A percentile compares a stretch with the other conserved stretches of the same genome.
phyloP scores from a whole-genome alignment of 2,888 invertebrate genomes.

The Gerris lacustris region DNA sequence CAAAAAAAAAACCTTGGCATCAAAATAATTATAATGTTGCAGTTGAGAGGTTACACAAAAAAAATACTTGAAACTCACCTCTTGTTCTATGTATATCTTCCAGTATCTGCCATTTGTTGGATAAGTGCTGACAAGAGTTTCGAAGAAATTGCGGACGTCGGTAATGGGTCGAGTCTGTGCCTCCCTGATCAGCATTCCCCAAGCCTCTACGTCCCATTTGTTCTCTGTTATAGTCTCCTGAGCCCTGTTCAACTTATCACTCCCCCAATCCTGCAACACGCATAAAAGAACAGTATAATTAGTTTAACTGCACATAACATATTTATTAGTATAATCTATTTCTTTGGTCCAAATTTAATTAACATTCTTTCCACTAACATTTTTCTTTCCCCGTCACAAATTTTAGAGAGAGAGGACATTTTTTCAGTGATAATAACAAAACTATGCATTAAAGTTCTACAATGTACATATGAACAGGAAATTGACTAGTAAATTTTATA shows the following conservation, averaged over 20 bases:
- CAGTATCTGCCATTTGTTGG: conserved; percentile 95
- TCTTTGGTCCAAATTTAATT: too few relatives aligned
- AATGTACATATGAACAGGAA: too few relatives aligned
- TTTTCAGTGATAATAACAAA: too few relatives aligned
- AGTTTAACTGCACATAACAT: too few relatives aligned
- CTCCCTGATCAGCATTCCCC: conserved; percentile 90
- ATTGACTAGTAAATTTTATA: too few relatives aligned
- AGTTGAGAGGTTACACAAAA: not conserved
- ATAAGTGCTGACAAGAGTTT: conserved; percentile 84
- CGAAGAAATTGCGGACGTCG: conserved; percentile 83
- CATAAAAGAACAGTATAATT: too few relatives aligned
- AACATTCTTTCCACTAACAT: too few relatives aligned
- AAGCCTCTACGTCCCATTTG: conserved; percentile 91
- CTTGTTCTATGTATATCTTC: conserved; percentile 98
- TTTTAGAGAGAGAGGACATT: too few relatives aligned
- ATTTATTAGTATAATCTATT: too few relatives aligned
- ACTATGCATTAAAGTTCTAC: too few relatives aligned
- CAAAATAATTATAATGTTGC: not conserved
- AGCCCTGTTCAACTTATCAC: conserved; percentile 68
- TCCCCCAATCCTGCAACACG: conserved; percentile 65
- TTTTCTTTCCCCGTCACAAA: too few relatives aligned
- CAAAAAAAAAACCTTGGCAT: not conserved
- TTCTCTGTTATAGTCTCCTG: conserved; percentile 77
- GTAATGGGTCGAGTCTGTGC: conserved; percentile 76
- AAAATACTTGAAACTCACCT: conserved; percentile 45